Evolutionary conservation across 2,113 vertebrate genomes (phyloP), one percentile per base, ranked within the genome.

Genomic region (Carassius gibelio): DNA sequence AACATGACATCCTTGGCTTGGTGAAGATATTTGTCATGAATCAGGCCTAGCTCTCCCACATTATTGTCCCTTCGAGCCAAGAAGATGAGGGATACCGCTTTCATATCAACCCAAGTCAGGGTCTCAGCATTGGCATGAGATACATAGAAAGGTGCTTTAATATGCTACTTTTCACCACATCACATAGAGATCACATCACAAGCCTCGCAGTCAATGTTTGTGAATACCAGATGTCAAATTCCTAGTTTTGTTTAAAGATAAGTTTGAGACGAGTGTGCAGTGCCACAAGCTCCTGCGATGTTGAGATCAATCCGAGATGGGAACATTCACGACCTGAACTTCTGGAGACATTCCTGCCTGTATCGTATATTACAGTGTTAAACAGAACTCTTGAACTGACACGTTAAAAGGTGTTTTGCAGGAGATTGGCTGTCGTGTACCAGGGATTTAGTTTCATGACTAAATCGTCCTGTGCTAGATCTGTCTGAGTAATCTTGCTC

Each of bases 1-100:
- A 90, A 90, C 87, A 79, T 88, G 90, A 92, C 88, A 87, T 91
- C 90, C 89, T 87, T 69, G 91, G 91, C 66, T 90, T 90, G 89
- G 86, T 86, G 86, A 82, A 80, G 85, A 81, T 91, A 89, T 93
- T 89, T 90, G 88, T 91, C 81, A 75, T 87, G 91, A 91, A 91
- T 93, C 90, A 89, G 91, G 72, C 8, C 79, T 82, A 69, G 88
- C 86, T 85, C 86, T 61, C 86, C 75, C 55, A 81, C 74, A 92
- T 93, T 87, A 91, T 93, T 83, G 34, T 68, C 48, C 14, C 50
- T 57, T 84, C 76, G 6, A 57, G 19, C 45, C 34, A 80, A 72
- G 71, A 85, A 59, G 69, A 69, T 26, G 21, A 55, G 42, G 59
- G 14, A 36, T 45, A 21, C 23, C 3, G 6, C 45, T 76, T 66